These are phyloP conservation scores for Chironomus riparius DNA, from an alignment of 2,888 invertebrate genomes.

Conservation along the genomic window DNA sequence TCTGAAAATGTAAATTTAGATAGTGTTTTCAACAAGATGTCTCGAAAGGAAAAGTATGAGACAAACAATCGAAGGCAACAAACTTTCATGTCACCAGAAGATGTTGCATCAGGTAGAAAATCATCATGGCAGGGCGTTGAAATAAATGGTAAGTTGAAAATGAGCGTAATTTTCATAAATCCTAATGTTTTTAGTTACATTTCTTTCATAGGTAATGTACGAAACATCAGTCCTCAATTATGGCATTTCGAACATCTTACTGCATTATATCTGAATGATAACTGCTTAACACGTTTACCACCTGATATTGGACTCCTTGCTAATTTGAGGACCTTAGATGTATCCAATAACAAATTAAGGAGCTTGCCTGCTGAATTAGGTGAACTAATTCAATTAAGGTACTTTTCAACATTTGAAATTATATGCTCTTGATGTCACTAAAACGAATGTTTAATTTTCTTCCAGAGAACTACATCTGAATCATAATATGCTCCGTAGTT, in stretches of 20 bases:
- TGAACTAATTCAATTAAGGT: slow-evolving; percentile 90
- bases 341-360: slow-evolving; percentile 90
- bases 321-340: slow-evolving; percentile 80
- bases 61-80: slow-evolving; percentile 70
- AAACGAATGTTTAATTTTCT: slow-evolving; percentile 31
- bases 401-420: slow-evolving; percentile 30
- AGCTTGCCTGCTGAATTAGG: slow-evolving; percentile 93
- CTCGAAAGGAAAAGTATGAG: slow-evolving; percentile 85
- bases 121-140: slow-evolving; percentile 88
- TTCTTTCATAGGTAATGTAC: slow-evolving; percentile 79
- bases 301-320: slow-evolving; percentile 78
- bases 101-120: slow-evolving; percentile 85
- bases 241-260: slow-evolving; percentile 90
- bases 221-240: slow-evolving; percentile 84
- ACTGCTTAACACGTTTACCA: slow-evolving; percentile 84
- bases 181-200: neutral
- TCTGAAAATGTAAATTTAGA: neutral
- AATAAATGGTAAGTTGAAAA: slow-evolving; percentile 54
- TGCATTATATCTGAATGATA: slow-evolving; percentile 91
- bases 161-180: neutral
- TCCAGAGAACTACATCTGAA: slow-evolving; percentile 85
- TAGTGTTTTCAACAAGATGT: slow-evolving; percentile 43
- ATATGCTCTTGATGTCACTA: neutral
- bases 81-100: slow-evolving; percentile 88
- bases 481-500: slow-evolving; percentile 84